Conservation (phyloP, 2,113 vertebrate genomes). For the Vireo altiloquus region DNA sequence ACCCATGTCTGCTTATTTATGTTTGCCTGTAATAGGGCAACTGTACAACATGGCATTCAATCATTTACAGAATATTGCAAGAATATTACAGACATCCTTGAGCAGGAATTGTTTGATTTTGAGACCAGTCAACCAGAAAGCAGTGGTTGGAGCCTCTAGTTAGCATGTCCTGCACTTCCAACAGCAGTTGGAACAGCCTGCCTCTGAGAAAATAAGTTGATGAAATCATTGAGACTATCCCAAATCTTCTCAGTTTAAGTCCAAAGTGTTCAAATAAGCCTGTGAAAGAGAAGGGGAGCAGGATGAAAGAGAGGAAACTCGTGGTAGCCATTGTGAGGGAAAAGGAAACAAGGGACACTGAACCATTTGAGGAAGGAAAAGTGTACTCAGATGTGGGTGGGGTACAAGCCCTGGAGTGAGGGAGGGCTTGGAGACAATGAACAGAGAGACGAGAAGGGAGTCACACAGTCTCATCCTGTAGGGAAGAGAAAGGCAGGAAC, state of each 20-base stretch:
- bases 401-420: background rate
- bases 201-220: background rate
- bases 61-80: background rate
- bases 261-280: background rate
- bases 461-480: background rate
- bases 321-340: rapidly evolving
- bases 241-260: background rate
- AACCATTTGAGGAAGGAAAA: background rate
- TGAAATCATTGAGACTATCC: background rate
- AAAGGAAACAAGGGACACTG: background rate
- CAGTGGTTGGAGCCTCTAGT: background rate
- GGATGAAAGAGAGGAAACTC: background rate
- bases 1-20: background rate
- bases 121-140: background rate
- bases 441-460: background rate
- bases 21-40: background rate
- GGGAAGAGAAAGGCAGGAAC: background rate
- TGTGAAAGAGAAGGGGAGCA: background rate
- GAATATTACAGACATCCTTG: background rate
- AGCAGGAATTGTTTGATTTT: background rate
- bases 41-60: background rate
- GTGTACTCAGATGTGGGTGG: background rate
- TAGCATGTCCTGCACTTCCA: background rate
- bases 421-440: background rate
- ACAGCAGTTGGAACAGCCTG: background rate